These are phyloP conservation scores for Anarsia innoxiella DNA, from an alignment of 2,888 invertebrate genomes.

Conservation along the genomic window DNA sequence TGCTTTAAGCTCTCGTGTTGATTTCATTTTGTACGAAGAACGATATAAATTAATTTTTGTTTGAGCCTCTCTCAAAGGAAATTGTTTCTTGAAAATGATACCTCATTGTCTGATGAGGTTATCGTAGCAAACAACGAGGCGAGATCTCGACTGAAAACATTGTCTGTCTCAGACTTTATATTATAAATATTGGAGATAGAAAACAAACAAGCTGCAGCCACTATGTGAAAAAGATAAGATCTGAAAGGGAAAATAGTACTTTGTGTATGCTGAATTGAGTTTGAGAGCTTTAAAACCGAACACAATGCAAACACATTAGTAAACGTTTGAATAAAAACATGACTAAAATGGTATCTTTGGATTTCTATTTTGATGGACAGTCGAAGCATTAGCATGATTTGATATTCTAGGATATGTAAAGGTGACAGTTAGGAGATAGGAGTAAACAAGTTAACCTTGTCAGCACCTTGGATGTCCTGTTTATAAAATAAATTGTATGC, in stretches of 20 bases:
- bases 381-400: conserved; percentile 48
- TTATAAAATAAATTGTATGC: conserved; percentile 27
- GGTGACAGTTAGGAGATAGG: conserved; percentile 29
- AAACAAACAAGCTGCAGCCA: no score
- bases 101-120: conserved; percentile 39
- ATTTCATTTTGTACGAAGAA: conserved; percentile 42
- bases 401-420: conserved; percentile 43
- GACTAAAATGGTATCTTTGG: no score
- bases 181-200: no score
- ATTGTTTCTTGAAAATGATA: conserved; percentile 50
- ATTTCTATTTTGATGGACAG: conserved; percentile 33
- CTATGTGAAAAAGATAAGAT: no score
- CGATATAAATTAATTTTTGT: conserved; percentile 53
- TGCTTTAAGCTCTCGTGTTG: conserved; percentile 38
- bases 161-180: no score
- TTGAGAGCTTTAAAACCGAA: no score
- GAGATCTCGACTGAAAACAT: conserved; percentile 33
- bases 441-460: conserved; percentile 61
- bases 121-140: conserved; percentile 33
- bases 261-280: no score
- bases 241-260: no score
- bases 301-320: no score
- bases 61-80: conserved; percentile 43
- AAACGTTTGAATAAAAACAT: no score
- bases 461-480: conserved; percentile 36